phyloP scores from a whole-genome alignment of 2,888 invertebrate genomes.

The Limnephilus lunatus region DNA sequence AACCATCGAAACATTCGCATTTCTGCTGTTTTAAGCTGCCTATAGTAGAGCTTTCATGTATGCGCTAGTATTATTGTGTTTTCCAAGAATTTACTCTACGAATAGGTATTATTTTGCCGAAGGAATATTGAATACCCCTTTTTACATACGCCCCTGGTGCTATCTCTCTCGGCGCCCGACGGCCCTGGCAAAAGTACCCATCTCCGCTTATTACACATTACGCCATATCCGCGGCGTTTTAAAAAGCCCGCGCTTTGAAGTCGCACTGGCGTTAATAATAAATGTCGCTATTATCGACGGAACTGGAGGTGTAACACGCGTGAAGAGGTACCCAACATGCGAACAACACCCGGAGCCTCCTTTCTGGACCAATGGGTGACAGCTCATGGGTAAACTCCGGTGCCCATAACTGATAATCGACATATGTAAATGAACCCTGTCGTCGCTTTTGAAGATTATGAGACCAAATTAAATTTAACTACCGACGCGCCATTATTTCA shows the following conservation, averaged over 20 bases:
- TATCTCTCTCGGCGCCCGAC: not conserved
- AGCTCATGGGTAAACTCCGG: constrained; percentile 36
- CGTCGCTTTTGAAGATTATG: constrained; percentile 50
- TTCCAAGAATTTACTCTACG: too few species aligned
- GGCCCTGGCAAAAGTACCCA: not conserved
- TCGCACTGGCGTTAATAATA: constrained; percentile 56
- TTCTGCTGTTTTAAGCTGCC: too few species aligned
- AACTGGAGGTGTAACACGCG: constrained; percentile 22
- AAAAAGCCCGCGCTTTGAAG: constrained; percentile 59
- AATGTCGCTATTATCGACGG: constrained; percentile 38
- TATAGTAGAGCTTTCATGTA: too few species aligned
- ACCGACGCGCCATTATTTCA: constrained; percentile 35
- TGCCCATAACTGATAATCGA: constrained; percentile 47
- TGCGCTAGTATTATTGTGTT: too few species aligned
- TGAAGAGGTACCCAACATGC: constrained; percentile 46
- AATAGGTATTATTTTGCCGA: too few species aligned
- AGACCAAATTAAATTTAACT: constrained; percentile 45
- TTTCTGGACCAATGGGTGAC: constrained; percentile 41
- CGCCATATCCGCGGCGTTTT: constrained; percentile 39
- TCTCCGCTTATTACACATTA: constrained; percentile 16
- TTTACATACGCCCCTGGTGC: not conserved
- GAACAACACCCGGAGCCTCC: constrained; percentile 21
- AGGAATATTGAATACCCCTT: too few species aligned
- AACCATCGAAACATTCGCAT: too few species aligned
- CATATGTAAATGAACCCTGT: constrained; percentile 48